Base-by-base conservation (phyloP, 2,888 invertebrate species). In the Apamea epomidion region DNA sequence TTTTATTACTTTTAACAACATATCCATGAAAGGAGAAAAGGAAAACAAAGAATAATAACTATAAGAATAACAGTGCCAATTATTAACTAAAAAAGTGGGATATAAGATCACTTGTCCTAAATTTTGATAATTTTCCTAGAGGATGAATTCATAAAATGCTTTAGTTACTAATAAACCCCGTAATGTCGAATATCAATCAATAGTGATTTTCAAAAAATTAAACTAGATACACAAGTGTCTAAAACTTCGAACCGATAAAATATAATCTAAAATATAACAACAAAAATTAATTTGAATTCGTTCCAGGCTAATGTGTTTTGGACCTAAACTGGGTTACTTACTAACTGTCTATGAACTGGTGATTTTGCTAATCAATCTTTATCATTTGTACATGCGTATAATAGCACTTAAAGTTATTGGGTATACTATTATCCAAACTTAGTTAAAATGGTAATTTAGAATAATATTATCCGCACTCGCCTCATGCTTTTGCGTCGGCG, bases 41-140 rank as follows among this genome's bases (percentile, higher is more conserved):
- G 90, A 90, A 94, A 94, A 95, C 92, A 92, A 94, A 94, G 92
- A 90, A 94, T 93, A 95, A 93, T 94, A 95, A 95, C 93, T 94
- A 95, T 92, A 94, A 94, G 93, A 94, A 95, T 94, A 97, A 96
- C 96, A 97, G 95, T 96, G 96, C 96, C 96, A 95, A 97, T 95
- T 94, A 95, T 91, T 91, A 92, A 91, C 92, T 94, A 94, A 92
- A 92, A 92, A 88, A 87, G 87, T 93, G 92, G 91, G 90, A 89
- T 91, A 87, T 77, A 88, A 90, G 88, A 88, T 91, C 89, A 91
- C 91, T 90, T 88, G 90, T 89, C 82, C 86, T 89, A 91, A 88
- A 90, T 89, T 90, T 89, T 78, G 80, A 83, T 88, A 84, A 85
- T 83, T 83, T 89, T 80, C 80, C 48, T 81, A 88, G 87, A 85